These are phyloP conservation scores for Hippocampus abdominalis DNA, from an alignment of 2,113 vertebrate species.

Conservation along the genomic window DNA sequence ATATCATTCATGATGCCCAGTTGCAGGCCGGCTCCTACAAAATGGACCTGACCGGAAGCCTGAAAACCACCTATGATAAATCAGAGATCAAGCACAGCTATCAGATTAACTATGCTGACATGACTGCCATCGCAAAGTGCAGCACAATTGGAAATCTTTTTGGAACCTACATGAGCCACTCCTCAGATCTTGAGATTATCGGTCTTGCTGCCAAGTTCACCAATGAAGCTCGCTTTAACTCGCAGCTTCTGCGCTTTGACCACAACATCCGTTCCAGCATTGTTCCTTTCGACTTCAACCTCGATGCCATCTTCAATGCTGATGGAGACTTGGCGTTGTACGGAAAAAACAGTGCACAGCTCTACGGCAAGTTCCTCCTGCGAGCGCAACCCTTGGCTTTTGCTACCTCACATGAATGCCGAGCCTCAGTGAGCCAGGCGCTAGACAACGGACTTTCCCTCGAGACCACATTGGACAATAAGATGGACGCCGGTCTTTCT, in stretches of 20 bases:
- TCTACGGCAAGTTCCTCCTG: conserved; percentile 84
- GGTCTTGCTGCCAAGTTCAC: conserved; percentile 78
- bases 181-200: conserved; percentile 74
- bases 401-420: conserved; percentile 83
- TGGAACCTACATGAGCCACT: conserved; percentile 77
- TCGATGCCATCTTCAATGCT: conserved; percentile 79
- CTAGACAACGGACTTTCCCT: conserved; percentile 61
- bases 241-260: conserved; percentile 76
- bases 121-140: conserved; percentile 77
- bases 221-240: conserved; percentile 77
- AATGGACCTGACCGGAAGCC: conserved; percentile 76
- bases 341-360: conserved; percentile 81
- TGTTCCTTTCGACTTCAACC: conserved; percentile 80
- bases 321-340: conserved; percentile 77
- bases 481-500: conserved; percentile 74
- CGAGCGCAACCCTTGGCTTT: conserved; percentile 84
- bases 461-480: conserved; percentile 77
- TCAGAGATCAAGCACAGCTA: conserved; percentile 84
- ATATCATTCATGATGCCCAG: conserved; percentile 75
- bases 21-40: conserved; percentile 76
- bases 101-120: conserved; percentile 71
- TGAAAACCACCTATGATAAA: conserved; percentile 72
- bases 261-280: conserved; percentile 73
- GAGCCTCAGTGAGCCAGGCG: conserved; percentile 77
- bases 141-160: conserved; percentile 79